Percentiles rank a stretch among this genome's conserved stretches.
Conservation (phyloP, 2,888 invertebrate species). For the Ctena decussata region DNA sequence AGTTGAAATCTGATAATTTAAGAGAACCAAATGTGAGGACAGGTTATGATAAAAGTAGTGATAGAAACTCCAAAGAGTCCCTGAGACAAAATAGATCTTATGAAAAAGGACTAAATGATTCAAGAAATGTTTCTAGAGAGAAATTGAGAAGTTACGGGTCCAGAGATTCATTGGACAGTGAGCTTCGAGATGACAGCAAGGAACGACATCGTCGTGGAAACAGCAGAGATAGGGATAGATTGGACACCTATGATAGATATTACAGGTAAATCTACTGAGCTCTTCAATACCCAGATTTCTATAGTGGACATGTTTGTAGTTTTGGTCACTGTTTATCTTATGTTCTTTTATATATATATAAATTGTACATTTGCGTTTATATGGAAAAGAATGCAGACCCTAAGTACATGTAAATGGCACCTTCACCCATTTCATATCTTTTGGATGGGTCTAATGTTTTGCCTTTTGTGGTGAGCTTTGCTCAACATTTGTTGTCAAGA, state of each 20-base stretch:
- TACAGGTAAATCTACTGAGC: background rate
- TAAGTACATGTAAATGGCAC: no score
- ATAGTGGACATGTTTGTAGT: no score
- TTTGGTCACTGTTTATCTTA: no score
- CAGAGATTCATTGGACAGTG: slow-evolving; percentile 49
- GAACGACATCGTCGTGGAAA: slow-evolving; percentile 42
- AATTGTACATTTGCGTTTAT: no score
- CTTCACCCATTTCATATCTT: no score
- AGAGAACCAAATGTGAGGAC: background rate
- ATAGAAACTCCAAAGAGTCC: slow-evolving; percentile 45
- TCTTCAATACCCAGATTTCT: no score
- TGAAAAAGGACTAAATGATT: slow-evolving; percentile 60
- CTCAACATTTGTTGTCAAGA: no score
- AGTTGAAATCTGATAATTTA: background rate
- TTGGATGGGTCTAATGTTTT: no score
- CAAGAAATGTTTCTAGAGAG: slow-evolving; percentile 59
- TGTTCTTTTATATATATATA: no score
- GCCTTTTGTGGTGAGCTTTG: no score
- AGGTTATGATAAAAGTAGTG: slow-evolving; percentile 28
- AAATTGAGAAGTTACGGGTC: slow-evolving; percentile 54
- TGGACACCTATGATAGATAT: slow-evolving; percentile 5
- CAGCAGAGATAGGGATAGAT: slow-evolving; percentile 50
- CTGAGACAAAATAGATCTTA: slow-evolving; percentile 58
- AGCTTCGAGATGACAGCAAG: slow-evolving; percentile 48
- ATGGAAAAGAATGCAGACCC: no score